Evolutionary conservation across 2,797 vertebrate genomes (phyloP).

Genomic region (Chelmon rostratus): DNA sequence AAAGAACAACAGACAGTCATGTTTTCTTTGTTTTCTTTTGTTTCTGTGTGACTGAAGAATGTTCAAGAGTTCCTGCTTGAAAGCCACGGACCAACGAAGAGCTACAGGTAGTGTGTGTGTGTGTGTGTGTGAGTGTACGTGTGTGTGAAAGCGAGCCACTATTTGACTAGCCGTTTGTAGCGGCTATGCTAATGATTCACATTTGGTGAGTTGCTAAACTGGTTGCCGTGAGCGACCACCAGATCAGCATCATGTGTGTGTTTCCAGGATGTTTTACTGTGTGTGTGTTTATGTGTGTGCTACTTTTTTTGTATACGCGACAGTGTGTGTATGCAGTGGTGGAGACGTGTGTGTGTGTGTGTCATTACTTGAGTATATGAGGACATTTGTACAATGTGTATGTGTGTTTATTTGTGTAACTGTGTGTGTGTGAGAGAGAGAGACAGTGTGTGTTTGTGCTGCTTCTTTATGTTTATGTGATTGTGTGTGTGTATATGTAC

Average conservation of each 20-base stretch:
- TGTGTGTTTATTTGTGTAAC: background rate
- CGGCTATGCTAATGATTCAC: conserved; percentile 8
- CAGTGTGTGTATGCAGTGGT: no score
- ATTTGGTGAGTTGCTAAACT: background rate
- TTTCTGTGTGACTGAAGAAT: conserved; percentile 76
- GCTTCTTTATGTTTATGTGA: background rate
- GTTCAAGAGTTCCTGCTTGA: conserved; percentile 90
- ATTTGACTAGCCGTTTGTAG: background rate
- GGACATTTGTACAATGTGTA: background rate
- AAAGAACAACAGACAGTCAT: conserved; percentile 39
- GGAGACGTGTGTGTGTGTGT: no score
- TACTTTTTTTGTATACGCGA: no score
- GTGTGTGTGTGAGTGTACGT: conserved; percentile 16
- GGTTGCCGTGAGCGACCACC: conserved; percentile 38
- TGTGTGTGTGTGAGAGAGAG: background rate
- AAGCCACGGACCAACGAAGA: conserved; percentile 82
- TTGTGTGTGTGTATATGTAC: conserved; percentile 6
- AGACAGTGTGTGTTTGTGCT: conserved; percentile 5
- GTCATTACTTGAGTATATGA: no score
- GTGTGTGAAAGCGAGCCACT: background rate
- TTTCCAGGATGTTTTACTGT: background rate
- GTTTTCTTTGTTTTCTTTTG: background rate
- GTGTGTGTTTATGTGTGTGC: conserved; percentile 5
- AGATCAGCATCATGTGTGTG: background rate
- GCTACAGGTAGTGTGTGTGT: conserved; percentile 84